Percentiles rank a stretch among this genome's conserved stretches.
phyloP scores from a whole-genome alignment of 2,888 invertebrate genomes.

The Schizaphis graminum region DNA sequence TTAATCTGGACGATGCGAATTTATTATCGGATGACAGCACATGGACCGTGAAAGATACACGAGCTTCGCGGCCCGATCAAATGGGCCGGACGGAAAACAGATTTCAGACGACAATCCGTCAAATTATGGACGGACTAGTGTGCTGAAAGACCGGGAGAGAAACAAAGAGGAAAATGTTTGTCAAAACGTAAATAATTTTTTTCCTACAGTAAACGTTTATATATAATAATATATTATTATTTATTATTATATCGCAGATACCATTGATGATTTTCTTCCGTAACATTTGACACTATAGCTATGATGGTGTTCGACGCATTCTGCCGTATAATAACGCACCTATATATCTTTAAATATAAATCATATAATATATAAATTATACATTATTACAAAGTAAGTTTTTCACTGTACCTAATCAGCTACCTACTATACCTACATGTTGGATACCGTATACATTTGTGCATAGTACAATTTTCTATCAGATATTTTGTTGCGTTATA shows the following conservation, averaged over 20 bases:
- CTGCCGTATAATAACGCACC: background rate
- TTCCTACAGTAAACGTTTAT: background rate
- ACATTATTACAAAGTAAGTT: background rate
- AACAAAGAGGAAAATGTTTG: background rate
- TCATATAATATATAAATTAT: background rate
- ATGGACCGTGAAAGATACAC: conserved; percentile 58
- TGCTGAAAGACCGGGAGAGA: background rate
- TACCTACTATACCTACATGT: background rate
- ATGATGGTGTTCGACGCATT: background rate
- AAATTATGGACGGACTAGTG: background rate
- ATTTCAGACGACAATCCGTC: conserved; percentile 53
- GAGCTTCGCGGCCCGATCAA: conserved; percentile 23
- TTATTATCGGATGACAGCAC: conserved; percentile 31
- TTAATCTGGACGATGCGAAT: conserved; percentile 1
- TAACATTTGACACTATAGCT: background rate
- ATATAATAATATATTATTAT: background rate
- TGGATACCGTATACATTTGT: background rate
- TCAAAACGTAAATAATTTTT: background rate
- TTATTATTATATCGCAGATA: background rate
- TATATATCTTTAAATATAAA: background rate
- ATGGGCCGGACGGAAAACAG: conserved; percentile 48
- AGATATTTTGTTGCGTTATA: background rate
- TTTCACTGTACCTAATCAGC: background rate
- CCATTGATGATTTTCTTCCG: background rate
- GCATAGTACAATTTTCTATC: background rate